phyloP scores from a whole-genome alignment of 2,113 vertebrate species.

The Ochotona curzoniae region DNA sequence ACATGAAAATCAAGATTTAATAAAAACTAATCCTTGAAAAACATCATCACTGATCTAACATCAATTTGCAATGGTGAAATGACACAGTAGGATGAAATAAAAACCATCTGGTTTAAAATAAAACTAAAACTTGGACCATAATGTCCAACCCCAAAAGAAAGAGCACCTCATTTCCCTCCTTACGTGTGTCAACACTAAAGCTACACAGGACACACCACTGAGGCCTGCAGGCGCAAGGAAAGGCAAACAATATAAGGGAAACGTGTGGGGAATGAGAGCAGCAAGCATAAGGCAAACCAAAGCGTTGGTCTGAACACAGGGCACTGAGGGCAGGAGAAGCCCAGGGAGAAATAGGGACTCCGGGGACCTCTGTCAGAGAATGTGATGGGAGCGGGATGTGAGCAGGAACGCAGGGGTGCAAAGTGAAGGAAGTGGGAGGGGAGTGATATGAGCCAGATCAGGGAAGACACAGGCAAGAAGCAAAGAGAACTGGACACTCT shows the following conservation, averaged over 20 bases:
- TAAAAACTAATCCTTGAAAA: constrained; percentile 61
- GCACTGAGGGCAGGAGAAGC: neutral
- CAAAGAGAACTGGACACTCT: neutral
- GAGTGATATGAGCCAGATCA: neutral
- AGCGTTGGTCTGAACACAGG: neutral
- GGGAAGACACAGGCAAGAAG: neutral
- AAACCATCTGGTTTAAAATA: constrained; percentile 46
- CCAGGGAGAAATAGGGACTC: neutral
- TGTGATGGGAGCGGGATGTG: neutral
- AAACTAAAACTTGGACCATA: constrained; percentile 51
- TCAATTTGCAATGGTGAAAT: constrained; percentile 40
- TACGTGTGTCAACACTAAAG: neutral
- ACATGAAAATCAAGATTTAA: constrained; percentile 55
- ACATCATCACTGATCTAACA: constrained; percentile 36
- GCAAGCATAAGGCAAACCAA: neutral
- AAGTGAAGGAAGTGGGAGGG: neutral
- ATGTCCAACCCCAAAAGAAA: neutral
- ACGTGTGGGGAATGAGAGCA: neutral
- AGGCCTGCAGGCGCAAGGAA: neutral
- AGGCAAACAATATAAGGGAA: neutral
- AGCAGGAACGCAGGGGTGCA: neutral
- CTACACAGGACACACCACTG: neutral
- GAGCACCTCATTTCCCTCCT: neutral
- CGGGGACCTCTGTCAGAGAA: neutral
- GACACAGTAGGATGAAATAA: constrained; percentile 36